Evolutionary conservation across 2,888 invertebrate species (phyloP).

Genomic region (Parnassius glacialis): DNA sequence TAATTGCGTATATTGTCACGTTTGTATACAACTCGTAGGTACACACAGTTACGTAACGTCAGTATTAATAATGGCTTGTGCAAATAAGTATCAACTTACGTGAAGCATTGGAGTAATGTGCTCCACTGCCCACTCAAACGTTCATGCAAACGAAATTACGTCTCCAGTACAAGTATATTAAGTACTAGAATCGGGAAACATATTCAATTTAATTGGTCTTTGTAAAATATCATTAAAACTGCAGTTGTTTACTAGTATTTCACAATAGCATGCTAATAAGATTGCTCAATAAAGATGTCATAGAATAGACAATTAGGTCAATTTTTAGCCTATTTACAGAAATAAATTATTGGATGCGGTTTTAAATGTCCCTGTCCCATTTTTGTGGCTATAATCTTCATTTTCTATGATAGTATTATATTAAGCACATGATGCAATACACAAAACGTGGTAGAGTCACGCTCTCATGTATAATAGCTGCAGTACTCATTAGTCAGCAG

Average conservation of each 20-base stretch:
- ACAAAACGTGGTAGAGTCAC: too few species aligned
- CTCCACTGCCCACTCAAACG: background rate
- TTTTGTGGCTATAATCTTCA: too few species aligned
- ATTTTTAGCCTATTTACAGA: too few species aligned
- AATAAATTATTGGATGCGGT: too few species aligned
- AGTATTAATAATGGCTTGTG: constrained; percentile 8
- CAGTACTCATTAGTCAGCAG: too few species aligned
- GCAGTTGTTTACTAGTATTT: constrained; percentile 7
- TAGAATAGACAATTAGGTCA: background rate
- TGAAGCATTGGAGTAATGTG: constrained; percentile 16
- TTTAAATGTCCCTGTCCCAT: too few species aligned
- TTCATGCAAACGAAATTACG: constrained; percentile 1
- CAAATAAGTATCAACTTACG: constrained; percentile 18
- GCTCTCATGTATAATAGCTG: too few species aligned
- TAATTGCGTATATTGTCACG: constrained; percentile 2
- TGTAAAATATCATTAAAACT: constrained; percentile 2
- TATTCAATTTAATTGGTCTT: background rate
- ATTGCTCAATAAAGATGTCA: background rate
- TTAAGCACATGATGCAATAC: too few species aligned
- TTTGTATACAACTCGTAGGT: constrained; percentile 1
- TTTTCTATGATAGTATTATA: too few species aligned
- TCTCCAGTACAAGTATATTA: constrained; percentile 2
- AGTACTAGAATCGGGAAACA: constrained; percentile 2
- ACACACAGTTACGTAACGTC: constrained; percentile 11
- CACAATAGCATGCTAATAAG: background rate